phyloP scores from a whole-genome alignment of 1,140 invertebrate genomes.

The Eurytemora carolleeae region DNA sequence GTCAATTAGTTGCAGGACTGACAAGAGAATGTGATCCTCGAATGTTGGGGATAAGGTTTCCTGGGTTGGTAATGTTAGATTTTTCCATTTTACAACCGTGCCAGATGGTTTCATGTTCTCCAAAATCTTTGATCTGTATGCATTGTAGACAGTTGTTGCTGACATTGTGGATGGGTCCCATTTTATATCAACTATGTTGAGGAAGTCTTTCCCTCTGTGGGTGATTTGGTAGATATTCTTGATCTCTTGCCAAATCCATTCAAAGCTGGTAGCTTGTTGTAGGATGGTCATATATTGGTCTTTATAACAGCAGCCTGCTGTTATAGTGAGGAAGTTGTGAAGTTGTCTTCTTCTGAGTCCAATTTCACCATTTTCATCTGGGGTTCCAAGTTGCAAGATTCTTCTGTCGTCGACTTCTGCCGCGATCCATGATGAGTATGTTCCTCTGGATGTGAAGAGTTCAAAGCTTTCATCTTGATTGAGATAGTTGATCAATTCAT shows the following conservation, averaged over 20 bases:
- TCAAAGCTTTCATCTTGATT: neutral
- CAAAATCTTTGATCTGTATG: neutral
- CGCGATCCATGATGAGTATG: neutral
- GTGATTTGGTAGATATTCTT: neutral
- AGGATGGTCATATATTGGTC: neutral
- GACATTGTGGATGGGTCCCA: neutral
- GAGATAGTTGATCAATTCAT: neutral
- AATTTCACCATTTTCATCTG: neutral
- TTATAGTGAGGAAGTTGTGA: neutral
- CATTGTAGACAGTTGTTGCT: neutral
- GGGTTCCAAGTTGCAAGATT: neutral
- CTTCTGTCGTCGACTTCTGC: neutral
- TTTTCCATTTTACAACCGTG: neutral
- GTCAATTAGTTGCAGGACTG: neutral
- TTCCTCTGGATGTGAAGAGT: neutral
- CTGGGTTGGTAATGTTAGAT: neutral
- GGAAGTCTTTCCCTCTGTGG: neutral
- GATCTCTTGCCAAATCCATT: neutral
- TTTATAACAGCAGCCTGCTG: neutral
- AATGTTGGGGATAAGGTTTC: neutral
- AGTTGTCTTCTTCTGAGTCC: neutral
- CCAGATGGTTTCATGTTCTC: neutral
- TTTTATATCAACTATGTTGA: neutral
- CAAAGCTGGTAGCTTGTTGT: neutral
- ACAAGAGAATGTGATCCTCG: neutral